Evolutionary conservation across 2,113 vertebrate species (phyloP).

Genomic region (Patagioenas fasciata): DNA sequence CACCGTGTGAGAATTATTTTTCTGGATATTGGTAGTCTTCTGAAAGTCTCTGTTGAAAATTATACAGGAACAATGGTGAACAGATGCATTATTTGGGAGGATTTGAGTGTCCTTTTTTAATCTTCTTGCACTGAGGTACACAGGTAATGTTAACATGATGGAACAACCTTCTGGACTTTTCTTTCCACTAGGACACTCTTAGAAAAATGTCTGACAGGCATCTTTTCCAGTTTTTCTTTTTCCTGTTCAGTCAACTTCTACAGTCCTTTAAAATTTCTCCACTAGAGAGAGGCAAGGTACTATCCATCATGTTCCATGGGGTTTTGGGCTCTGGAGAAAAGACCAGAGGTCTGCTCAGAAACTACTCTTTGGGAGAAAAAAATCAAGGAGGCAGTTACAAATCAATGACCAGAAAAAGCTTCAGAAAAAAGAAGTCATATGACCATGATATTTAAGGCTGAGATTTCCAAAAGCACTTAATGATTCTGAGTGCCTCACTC

Average conservation of each 20-base stretch:
- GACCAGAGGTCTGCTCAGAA: neutral
- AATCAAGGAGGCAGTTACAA: neutral
- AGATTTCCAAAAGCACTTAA: slow-evolving; percentile 13
- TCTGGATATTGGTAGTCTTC: neutral
- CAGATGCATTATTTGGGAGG: neutral
- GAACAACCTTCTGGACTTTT: neutral
- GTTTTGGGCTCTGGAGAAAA: neutral
- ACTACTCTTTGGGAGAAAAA: neutral
- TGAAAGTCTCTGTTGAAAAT: neutral
- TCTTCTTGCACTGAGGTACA: neutral
- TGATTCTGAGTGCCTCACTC: neutral
- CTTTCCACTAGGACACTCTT: neutral
- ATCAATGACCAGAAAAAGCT: neutral
- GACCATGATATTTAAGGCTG: neutral
- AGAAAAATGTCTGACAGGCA: neutral
- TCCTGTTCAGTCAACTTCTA: neutral
- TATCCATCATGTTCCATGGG: neutral
- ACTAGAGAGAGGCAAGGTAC: neutral
- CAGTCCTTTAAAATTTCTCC: neutral
- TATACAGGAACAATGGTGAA: neutral
- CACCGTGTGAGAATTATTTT: fast-evolving
- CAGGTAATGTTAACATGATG: neutral
- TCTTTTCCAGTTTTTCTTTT: neutral
- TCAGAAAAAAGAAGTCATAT: neutral
- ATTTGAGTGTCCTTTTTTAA: neutral